Conservation (phyloP, 2,113 vertebrate genomes). For the Pedionomus torquatus region DNA sequence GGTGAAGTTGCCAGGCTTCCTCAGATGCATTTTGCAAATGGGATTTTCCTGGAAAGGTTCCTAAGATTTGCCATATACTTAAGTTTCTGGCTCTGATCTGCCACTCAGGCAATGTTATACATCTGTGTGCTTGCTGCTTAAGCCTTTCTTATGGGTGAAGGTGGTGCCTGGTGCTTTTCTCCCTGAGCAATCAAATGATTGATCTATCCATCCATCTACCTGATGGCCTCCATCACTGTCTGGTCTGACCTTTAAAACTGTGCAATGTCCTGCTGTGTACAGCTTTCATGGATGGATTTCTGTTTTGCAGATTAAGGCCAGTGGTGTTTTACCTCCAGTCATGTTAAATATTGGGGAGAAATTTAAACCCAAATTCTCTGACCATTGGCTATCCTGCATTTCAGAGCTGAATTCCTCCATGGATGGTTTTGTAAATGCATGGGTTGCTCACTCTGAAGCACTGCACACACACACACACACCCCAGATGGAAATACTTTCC, state of each 20-base stretch:
- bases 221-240: not conserved
- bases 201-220: not conserved
- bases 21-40: not conserved
- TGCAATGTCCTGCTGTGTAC: not conserved
- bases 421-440: not conserved
- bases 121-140: not conserved
- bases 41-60: not conserved
- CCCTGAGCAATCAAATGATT: not conserved
- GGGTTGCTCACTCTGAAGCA: not conserved
- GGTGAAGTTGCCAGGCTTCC: not conserved
- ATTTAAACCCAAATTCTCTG: not conserved
- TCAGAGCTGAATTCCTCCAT: not conserved
- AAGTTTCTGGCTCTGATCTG: not conserved
- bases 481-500: not conserved
- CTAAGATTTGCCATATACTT: fast-evolving
- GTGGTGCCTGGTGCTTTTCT: not conserved
- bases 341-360: not conserved
- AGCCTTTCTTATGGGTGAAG: not conserved
- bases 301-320: not conserved
- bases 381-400: not conserved
- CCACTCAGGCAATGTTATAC: fast-evolving
- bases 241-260: not conserved
- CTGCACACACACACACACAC: not conserved
- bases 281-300: not conserved
- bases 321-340: not conserved